Conservation (phyloP, 2,888 invertebrate species). For the Drosophila multiciliata region DNA sequence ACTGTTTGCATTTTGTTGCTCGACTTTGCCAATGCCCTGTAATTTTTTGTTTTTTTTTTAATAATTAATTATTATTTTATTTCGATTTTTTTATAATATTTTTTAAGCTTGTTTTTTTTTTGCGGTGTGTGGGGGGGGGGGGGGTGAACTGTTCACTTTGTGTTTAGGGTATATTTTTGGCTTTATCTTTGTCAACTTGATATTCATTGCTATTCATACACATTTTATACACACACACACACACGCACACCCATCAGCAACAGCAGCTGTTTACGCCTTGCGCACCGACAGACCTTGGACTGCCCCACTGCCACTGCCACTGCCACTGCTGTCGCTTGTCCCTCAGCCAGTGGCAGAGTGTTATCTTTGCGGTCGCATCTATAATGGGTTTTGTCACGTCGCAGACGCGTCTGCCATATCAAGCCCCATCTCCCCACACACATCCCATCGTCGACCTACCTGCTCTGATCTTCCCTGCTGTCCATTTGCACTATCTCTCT, state of each 20-base stretch:
- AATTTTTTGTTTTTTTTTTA: not conserved
- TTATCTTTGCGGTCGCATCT: conserved; percentile 82
- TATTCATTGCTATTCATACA: conserved; percentile 49
- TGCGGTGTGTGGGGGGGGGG: not conserved
- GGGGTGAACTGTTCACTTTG: not conserved
- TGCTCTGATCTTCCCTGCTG: conserved; percentile 16
- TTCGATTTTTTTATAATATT: not conserved
- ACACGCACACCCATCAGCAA: conserved; percentile 31
- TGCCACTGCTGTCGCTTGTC: conserved; percentile 20
- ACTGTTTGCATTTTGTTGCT: not conserved
- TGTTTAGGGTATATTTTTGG: conserved; percentile 23
- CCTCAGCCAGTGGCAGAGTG: conserved; percentile 61
- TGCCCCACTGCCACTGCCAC: not conserved
- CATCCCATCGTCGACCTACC: not conserved
- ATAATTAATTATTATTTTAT: not conserved
- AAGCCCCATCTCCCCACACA: too few species aligned
- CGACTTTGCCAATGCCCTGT: conserved; percentile 14
- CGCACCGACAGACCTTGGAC: not conserved
- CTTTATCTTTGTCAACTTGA: conserved; percentile 6
- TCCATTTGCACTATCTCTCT: conserved; percentile 13
- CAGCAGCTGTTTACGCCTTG: conserved; percentile 10
- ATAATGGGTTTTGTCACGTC: conserved; percentile 85
- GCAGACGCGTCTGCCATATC: conserved; percentile 69
- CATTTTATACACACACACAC: conserved; percentile 18
- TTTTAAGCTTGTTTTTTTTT: not conserved